phyloP scores from a whole-genome alignment of 2,888 invertebrate genomes.

The Lepeophtheirus nordmannii region DNA sequence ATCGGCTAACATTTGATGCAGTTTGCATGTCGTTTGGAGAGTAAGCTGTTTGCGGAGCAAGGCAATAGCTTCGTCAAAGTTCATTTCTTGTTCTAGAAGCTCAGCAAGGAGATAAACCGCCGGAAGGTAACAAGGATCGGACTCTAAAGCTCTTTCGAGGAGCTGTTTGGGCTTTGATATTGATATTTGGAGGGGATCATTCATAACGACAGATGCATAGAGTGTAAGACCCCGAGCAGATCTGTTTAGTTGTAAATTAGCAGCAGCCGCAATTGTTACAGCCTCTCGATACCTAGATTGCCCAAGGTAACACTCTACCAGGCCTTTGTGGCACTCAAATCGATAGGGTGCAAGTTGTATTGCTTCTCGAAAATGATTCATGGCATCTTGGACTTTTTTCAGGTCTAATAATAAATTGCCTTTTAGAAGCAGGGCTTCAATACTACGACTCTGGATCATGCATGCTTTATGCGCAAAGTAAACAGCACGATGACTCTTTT shows the following conservation, averaged over 20 bases:
- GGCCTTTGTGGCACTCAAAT: slow-evolving; percentile 54
- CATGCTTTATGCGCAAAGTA: slow-evolving; percentile 59
- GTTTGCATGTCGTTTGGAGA: slow-evolving; percentile 42
- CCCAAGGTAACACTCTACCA: slow-evolving; percentile 55
- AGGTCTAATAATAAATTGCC: slow-evolving; percentile 50
- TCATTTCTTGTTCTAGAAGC: slow-evolving; percentile 47
- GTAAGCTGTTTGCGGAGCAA: slow-evolving; percentile 50
- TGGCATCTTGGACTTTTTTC: slow-evolving; percentile 50
- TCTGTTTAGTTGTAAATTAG: slow-evolving; percentile 53
- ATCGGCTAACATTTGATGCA: slow-evolving; percentile 52
- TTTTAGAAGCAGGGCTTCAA: slow-evolving; percentile 57
- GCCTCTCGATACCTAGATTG: slow-evolving; percentile 54
- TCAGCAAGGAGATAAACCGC: slow-evolving; percentile 56
- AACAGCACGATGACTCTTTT: slow-evolving; percentile 50
- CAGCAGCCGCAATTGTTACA: slow-evolving; percentile 50
- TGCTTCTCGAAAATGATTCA: slow-evolving; percentile 50
- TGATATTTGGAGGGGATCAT: slow-evolving; percentile 40
- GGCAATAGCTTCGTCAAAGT: slow-evolving; percentile 49
- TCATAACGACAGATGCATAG: slow-evolving; percentile 54
- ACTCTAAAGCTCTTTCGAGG: slow-evolving; percentile 52
- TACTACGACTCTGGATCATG: slow-evolving; percentile 46
- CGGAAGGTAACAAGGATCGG: slow-evolving; percentile 53
- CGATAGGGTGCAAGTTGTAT: slow-evolving; percentile 45
- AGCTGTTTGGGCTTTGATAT: slow-evolving; percentile 48
- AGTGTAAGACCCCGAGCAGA: slow-evolving; percentile 55